These are phyloP conservation scores for Nothocercus nigrocapillus DNA, from an alignment of 2,113 vertebrate genomes.

Conservation along the genomic window DNA sequence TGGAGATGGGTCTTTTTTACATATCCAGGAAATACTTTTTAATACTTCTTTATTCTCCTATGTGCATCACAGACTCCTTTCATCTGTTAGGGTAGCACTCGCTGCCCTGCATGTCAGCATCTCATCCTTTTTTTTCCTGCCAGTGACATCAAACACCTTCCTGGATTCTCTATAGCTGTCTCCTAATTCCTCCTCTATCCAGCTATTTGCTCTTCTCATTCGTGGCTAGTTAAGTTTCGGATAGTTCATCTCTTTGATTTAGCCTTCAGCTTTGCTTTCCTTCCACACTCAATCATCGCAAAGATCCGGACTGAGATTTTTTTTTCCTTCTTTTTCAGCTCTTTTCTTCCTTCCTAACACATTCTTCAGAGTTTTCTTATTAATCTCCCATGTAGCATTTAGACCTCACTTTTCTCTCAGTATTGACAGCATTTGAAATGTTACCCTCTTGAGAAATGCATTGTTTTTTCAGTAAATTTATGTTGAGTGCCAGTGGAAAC, in stretches of 20 bases:
- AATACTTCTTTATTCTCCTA: not conserved
- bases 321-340: not conserved
- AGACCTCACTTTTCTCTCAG: not conserved
- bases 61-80: not conserved
- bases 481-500: not conserved
- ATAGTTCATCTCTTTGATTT: not conserved
- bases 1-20: not conserved
- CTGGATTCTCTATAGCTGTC: not conserved
- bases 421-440: not conserved
- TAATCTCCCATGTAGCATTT: not conserved
- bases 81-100: not conserved
- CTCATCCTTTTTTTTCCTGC: not conserved
- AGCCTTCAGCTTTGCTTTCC: not conserved
- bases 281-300: not conserved
- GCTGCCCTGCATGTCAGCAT: not conserved
- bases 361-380: not conserved
- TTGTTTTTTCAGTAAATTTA: not conserved
- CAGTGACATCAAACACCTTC: not conserved
- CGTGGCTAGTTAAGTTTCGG: not conserved
- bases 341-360: not conserved
- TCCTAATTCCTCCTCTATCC: not conserved
- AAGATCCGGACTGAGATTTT: not conserved
- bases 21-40: not conserved
- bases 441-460: not conserved
- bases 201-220: not conserved